phyloP scores from a whole-genome alignment of 2,113 vertebrate genomes.

The Oryctolagus cuniculus region DNA sequence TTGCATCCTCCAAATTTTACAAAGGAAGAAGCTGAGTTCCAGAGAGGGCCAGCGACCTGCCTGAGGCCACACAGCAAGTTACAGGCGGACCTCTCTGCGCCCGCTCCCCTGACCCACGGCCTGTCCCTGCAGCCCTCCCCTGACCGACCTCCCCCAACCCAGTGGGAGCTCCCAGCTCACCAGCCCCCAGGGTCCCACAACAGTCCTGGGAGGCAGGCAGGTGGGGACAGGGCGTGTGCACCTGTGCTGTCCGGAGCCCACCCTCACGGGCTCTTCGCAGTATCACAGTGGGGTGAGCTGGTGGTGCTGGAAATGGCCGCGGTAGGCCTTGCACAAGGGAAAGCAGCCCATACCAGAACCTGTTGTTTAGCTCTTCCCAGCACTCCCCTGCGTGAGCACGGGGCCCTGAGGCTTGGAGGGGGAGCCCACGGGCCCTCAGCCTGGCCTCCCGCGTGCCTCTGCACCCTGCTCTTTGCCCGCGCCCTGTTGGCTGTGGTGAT shows the following conservation, averaged over 20 bases:
- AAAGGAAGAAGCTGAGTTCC: not conserved
- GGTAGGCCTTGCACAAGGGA: not conserved
- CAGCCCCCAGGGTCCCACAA: accelerated
- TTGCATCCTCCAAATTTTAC: not conserved
- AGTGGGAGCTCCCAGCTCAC: not conserved
- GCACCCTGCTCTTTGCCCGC: not conserved
- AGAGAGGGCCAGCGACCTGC: not conserved
- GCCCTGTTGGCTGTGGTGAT: not conserved
- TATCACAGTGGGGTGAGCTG: accelerated
- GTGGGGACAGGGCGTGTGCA: accelerated
- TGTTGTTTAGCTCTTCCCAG: accelerated
- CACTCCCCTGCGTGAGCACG: accelerated
- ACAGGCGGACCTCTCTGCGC: not conserved
- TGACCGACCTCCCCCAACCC: too few relatives aligned
- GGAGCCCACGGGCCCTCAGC: not conserved
- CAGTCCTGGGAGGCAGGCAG: not conserved
- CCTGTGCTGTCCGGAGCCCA: accelerated
- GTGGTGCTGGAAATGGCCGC: not conserved
- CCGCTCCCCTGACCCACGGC: not conserved
- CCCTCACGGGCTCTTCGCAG: accelerated
- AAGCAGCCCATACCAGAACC: not conserved
- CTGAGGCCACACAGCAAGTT: not conserved
- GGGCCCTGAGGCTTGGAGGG: not conserved
- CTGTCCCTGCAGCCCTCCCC: not conserved
- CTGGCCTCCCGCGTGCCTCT: not conserved